Evolutionary conservation across 2,113 vertebrate genomes (phyloP), one percentile per base, ranked within the genome.

Genomic region (Holacanthus passer): DNA sequence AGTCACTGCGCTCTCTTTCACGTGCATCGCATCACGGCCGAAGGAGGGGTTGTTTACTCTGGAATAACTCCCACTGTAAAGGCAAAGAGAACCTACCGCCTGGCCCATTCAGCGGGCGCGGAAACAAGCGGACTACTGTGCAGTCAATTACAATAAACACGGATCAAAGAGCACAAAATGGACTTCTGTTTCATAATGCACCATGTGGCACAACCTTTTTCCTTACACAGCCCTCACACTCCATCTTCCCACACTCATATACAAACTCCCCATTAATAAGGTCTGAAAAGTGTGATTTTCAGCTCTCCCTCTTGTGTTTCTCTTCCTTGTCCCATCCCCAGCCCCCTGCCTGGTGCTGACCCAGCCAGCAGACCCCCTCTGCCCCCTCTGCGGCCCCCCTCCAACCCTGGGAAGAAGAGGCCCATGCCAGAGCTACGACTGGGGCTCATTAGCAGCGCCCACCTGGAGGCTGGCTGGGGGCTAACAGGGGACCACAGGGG

Each of bases 391-490:
- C 68, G 45, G 76, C 74, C 89, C 89, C 84, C 90, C 68, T 22
- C 85, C 17, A 90, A 82, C 84, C 85, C 87, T 91, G 90, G 75
- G 93, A 95, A 92, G 88, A 95, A 94, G 95, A 96, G 95, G 95
- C 93, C 93, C 89, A 63, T 39, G 91, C 91, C 79, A 86, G 91
- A 93, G 91, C 87, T 94, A 79, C 22, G 91, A 91, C 86, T 93
- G 94, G 79, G 86, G 84, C 95, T 97, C 96, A 97, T 97, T 97
- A 97, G 94, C 89, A 79, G 95, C 79, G 92, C 90, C 92, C 96
- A 95, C 96, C 97, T 93, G 96, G 96, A 95, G 96, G 91, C 93
- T 9, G 92, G 93, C 66, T 85, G 93, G 91, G 91, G 92, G 88
- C 93, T 22, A 91, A 92, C 68, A 82, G 92, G 89, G 90, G 87